Evolutionary conservation across 2,888 invertebrate genomes (phyloP).

Genomic region (Acronicta alni): DNA sequence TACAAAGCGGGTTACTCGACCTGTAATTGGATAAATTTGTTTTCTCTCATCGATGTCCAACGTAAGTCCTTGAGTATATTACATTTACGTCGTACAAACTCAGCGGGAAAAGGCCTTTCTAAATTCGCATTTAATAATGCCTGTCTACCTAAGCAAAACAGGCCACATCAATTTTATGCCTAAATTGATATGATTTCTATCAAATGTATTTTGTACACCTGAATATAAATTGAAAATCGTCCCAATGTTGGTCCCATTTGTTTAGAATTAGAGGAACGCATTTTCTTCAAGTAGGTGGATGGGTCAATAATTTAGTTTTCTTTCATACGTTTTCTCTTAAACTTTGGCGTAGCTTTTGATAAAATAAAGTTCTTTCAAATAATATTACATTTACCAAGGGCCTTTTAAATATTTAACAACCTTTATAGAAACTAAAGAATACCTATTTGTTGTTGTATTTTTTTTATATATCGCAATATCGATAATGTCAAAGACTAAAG

Average conservation of each 20-base stretch:
- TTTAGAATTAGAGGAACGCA: neutral
- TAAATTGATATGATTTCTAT: slow-evolving; percentile 4
- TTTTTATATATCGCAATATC: too few species aligned
- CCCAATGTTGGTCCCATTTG: neutral
- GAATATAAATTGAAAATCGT: neutral
- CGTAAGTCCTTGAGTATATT: slow-evolving; percentile 38
- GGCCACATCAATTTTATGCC: slow-evolving; percentile 3
- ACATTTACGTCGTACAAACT: slow-evolving; percentile 24
- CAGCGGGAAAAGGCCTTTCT: slow-evolving; percentile 23
- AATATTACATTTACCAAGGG: too few species aligned
- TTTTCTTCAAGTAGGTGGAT: neutral
- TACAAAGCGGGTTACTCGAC: slow-evolving; percentile 41
- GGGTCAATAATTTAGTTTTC: too few species aligned
- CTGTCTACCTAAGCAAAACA: slow-evolving; percentile 20
- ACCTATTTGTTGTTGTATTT: too few species aligned
- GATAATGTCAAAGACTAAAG: too few species aligned
- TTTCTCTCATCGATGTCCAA: slow-evolving; percentile 46
- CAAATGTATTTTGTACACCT: neutral
- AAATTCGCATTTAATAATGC: slow-evolving; percentile 37
- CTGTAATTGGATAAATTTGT: slow-evolving; percentile 46
- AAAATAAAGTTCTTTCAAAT: too few species aligned
- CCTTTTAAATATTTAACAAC: too few species aligned
- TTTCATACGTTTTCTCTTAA: too few species aligned
- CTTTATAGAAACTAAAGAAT: too few species aligned
- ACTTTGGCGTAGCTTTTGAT: too few species aligned